Evolutionary conservation across 2,888 invertebrate genomes (phyloP), one percentile per base, ranked within the genome.

Genomic region (Leptinotarsa peninsularis): DNA sequence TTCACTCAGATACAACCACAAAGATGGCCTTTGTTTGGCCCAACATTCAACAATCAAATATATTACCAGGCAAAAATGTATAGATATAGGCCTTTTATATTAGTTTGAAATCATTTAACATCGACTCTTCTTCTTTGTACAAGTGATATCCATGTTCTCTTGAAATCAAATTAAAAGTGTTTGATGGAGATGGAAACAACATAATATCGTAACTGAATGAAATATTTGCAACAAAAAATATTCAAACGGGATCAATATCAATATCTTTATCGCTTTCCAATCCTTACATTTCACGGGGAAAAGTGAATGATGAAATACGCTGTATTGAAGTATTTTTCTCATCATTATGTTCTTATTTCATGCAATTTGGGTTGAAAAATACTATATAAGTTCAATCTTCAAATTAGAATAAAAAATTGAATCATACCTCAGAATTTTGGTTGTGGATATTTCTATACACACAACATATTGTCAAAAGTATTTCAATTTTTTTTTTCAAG

Each of bases 121-220:
- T 67, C 71, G 73, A 70, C 58, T 68, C 66, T 70, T 74, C 49
- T 70, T 74, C 43, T 71, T 58, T 69, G 56, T 76, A 72, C 67
- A 76, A 71, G 67, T 72, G 70, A 73, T 71, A 76, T 68, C 72
- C 69, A 69, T 69, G 69, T 72, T 56, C 56, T 66, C 66, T 73
- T 56, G 10, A 73, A 67, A 71, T n/a, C 63, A 69, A 67, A 67
- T 21, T 69, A 33, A 43, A 43, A 63, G 56, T 69, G 52, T 73
- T 43, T 43, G 67, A 74, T 66, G 66, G 56, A 74, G 66, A 69
- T 56, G 33, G 69, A 69, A 33, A 69, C 50, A 69, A 58, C 21
- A 58, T 17, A 58, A 18, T 23, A 43, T 63, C 5, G 43, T n/a
- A 63, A 60, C 1, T 33, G 33, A 63, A 27, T 27, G 33, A 63